Percentiles rank a stretch among this genome's conserved stretches.
Conservation (phyloP, 2,888 invertebrate species). For the Dynastes maya region DNA sequence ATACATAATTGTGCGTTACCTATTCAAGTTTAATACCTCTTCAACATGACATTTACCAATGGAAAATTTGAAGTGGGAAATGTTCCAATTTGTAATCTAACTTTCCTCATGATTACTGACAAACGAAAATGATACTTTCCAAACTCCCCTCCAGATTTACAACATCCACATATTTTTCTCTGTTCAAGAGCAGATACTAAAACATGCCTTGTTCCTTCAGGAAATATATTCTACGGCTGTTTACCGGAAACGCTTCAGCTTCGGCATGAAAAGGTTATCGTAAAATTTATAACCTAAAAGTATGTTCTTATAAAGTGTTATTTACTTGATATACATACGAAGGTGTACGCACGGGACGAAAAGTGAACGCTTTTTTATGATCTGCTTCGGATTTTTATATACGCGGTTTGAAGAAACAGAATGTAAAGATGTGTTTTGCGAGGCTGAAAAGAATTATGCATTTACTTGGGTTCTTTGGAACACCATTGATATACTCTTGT, state of each 20-base stretch:
- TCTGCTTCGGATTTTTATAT: constrained; percentile 12
- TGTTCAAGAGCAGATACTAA: background rate
- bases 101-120: too few relatives aligned
- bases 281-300: constrained; percentile 28
- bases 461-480: background rate
- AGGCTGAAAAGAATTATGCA: background rate
- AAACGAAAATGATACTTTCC: too few relatives aligned
- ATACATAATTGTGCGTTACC: too few relatives aligned
- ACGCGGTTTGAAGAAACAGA: constrained; percentile 14
- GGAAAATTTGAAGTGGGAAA: too few relatives aligned
- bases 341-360: constrained; percentile 2
- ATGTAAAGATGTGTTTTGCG: background rate
- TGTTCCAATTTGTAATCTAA: too few relatives aligned
- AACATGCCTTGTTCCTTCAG: background rate
- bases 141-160: too few relatives aligned
- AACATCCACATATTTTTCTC: background rate
- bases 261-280: constrained; percentile 31
- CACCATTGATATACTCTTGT: too few relatives aligned
- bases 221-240: background rate
- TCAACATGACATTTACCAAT: too few relatives aligned
- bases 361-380: constrained; percentile 20
- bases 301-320: constrained; percentile 35
- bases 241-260: constrained; percentile 14
- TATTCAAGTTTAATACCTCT: too few relatives aligned
- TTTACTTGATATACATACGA: constrained; percentile 17